These are phyloP conservation scores for Callocephalon fimbriatum DNA, from an alignment of 2,113 vertebrate species.

Conservation along the genomic window DNA sequence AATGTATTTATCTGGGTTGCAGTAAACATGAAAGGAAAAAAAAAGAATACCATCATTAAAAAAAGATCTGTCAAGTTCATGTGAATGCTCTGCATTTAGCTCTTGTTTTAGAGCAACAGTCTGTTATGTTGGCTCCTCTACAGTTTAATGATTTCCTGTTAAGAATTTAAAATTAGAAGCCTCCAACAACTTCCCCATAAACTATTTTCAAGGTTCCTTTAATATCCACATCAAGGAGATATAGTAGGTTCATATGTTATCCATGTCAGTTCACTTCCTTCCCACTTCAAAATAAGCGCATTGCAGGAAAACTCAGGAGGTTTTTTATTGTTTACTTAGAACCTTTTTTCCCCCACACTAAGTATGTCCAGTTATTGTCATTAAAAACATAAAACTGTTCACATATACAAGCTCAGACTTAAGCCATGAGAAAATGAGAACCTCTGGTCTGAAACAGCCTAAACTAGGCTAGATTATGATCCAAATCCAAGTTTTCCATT, in stretches of 20 bases:
- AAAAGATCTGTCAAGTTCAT: constrained; percentile 62
- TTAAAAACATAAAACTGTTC: background rate
- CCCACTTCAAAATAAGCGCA: constrained; percentile 58
- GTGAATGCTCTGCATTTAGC: constrained; percentile 54
- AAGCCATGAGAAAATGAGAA: background rate
- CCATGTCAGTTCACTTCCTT: constrained; percentile 62
- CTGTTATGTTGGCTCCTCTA: constrained; percentile 63
- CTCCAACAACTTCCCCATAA: constrained; percentile 72
- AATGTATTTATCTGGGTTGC: constrained; percentile 24
- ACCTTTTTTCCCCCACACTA: background rate
- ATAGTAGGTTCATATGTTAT: constrained; percentile 64
- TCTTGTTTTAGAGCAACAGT: constrained; percentile 65
- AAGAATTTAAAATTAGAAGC: constrained; percentile 72
- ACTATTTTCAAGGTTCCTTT: constrained; percentile 66
- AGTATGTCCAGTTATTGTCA: background rate
- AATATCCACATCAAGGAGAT: constrained; percentile 73
- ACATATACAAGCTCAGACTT: background rate
- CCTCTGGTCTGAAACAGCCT: background rate
- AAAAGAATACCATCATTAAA: background rate
- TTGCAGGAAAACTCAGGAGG: constrained; percentile 39
- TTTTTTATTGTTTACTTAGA: constrained; percentile 51
- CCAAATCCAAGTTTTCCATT: background rate
- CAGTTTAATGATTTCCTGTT: constrained; percentile 69
- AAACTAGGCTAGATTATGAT: background rate
- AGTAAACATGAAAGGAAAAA: constrained; percentile 54